phyloP scores from a whole-genome alignment of 1,140 invertebrate species.

The Calliphora vicina region DNA sequence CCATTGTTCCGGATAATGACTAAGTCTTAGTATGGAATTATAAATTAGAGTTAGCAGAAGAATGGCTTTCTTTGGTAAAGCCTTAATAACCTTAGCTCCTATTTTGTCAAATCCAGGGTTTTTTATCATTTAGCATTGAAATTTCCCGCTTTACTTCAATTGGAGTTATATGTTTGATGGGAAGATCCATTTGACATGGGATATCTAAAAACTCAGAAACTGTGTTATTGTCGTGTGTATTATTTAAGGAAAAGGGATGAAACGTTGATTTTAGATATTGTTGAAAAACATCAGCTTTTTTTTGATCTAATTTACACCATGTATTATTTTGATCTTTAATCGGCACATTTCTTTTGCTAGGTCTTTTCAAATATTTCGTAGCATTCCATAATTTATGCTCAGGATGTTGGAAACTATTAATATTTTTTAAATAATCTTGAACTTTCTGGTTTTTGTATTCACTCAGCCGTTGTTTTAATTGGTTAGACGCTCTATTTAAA shows the following conservation, averaged over 20 bases:
- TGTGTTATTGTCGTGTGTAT: background rate
- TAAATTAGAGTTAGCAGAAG: conserved; percentile 37
- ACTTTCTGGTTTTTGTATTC: background rate
- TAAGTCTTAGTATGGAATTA: conserved; percentile 37
- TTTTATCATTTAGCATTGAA: conserved; percentile 40
- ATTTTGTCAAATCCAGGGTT: conserved; percentile 43
- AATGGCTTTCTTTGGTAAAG: conserved; percentile 38
- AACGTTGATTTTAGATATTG: conserved; percentile 36
- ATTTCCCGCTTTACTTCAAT: conserved; percentile 42
- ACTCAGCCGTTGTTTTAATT: background rate
- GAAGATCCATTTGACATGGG: conserved; percentile 27
- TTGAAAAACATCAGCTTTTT: conserved; percentile 38
- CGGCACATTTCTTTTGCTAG: conserved; percentile 33
- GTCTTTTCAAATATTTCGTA: conserved; percentile 36
- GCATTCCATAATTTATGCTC: conserved; percentile 37
- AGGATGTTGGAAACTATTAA: conserved; percentile 27
- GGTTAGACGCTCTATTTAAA: background rate
- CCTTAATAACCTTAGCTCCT: conserved; percentile 34
- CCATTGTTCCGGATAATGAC: background rate
- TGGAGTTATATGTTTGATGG: conserved; percentile 16
- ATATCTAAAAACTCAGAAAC: conserved; percentile 29
- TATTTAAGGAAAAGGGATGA: conserved; percentile 22
- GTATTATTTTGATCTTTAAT: conserved; percentile 12
- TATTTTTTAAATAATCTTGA: conserved; percentile 29
- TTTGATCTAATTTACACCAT: conserved; percentile 33